Evolutionary conservation across 2,797 vertebrate species (phyloP).

Genomic region (Melanotaenia nigrans): DNA sequence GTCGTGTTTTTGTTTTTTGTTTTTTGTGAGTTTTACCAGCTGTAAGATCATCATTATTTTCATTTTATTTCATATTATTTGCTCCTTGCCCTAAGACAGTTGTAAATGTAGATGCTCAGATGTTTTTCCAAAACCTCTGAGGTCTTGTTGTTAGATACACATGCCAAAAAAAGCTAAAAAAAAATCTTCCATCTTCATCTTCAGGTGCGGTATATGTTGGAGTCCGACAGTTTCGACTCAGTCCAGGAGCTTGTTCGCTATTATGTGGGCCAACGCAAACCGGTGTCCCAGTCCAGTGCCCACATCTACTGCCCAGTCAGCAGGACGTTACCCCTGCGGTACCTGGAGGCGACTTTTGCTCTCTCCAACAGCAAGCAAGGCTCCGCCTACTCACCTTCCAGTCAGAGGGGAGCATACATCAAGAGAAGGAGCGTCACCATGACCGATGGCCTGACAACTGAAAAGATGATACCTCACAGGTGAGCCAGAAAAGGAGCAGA

Average conservation of each 20-base stretch:
- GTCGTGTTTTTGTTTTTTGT: not conserved
- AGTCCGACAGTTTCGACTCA: constrained; percentile 93
- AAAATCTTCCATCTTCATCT: not conserved
- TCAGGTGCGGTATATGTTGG: constrained; percentile 91
- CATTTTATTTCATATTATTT: not conserved
- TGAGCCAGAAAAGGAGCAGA: constrained; percentile 54
- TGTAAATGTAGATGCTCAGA: not conserved
- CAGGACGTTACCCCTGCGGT: constrained; percentile 94
- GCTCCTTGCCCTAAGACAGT: no score
- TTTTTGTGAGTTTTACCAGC: not conserved
- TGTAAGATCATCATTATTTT: not conserved
- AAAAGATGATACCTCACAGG: constrained; percentile 95
- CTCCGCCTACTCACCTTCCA: constrained; percentile 84
- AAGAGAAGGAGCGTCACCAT: constrained; percentile 97
- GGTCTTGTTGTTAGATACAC: not conserved
- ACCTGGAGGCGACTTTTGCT: constrained; percentile 96
- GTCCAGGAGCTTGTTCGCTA: constrained; percentile 92
- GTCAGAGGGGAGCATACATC: constrained; percentile 92
- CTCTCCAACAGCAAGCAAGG: constrained; percentile 87
- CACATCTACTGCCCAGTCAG: constrained; percentile 96
- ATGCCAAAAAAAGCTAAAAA: not conserved
- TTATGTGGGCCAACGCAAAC: constrained; percentile 91
- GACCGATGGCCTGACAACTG: constrained; percentile 92
- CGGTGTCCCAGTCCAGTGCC: constrained; percentile 90
- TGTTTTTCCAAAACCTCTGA: not conserved